Percentiles rank a stretch among this genome's conserved stretches.
Conservation (phyloP, 2,888 invertebrate species). For the Aplocera efformata region DNA sequence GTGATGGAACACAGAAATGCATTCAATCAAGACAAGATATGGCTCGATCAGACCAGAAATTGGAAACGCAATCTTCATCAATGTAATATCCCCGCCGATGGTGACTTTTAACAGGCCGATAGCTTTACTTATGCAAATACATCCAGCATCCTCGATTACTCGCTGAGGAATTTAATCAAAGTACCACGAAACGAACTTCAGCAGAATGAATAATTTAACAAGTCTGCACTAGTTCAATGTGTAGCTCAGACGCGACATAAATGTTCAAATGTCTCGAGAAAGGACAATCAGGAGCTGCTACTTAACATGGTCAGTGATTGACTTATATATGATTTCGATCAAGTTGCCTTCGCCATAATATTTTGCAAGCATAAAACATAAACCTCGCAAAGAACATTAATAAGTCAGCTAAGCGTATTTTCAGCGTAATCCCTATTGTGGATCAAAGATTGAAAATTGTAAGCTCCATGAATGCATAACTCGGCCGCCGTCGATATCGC, state of each 20-base stretch:
- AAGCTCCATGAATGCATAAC: slow-evolving; percentile 37
- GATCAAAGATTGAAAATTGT: slow-evolving; percentile 34
- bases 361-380: slow-evolving; percentile 21
- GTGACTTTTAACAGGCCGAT: slow-evolving; percentile 11
- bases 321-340: slow-evolving; percentile 17
- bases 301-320: slow-evolving; percentile 22
- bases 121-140: slow-evolving; percentile 18
- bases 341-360: slow-evolving; percentile 13
- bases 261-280: slow-evolving; percentile 36
- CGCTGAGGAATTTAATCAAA: slow-evolving; percentile 26
- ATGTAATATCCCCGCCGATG: background rate
- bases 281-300: slow-evolving; percentile 31
- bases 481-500: slow-evolving; percentile 34
- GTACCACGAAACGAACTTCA: slow-evolving; percentile 24
- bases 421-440: slow-evolving; percentile 25
- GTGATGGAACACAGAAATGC: too few relatives aligned
- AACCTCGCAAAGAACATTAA: slow-evolving; percentile 20
- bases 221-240: slow-evolving; percentile 40
- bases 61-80: background rate
- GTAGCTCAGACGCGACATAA: slow-evolving; percentile 31
- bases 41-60: slow-evolving; percentile 5
- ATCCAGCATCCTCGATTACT: slow-evolving; percentile 15
- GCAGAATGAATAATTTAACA: slow-evolving; percentile 41
- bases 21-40: too few relatives aligned
- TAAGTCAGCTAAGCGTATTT: slow-evolving; percentile 32